A percentile compares a stretch with the other conserved stretches of the same genome.
Evolutionary conservation across 2,113 vertebrate species (phyloP).

Genomic region (Nyctereutes procyonoides): DNA sequence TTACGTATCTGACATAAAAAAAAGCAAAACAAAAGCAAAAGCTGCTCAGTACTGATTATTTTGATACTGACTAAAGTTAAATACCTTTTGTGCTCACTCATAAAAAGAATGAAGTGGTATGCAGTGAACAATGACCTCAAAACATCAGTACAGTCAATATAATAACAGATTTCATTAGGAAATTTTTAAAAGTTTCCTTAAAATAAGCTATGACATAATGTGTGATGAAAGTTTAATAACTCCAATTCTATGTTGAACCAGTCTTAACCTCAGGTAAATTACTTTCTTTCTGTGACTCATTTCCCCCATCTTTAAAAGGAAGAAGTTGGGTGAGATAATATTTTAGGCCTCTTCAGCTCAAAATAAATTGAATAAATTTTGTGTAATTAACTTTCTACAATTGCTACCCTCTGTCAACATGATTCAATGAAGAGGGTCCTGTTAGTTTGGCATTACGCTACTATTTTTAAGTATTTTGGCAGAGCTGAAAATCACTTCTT

Average conservation of each 20-base stretch:
- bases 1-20: not conserved
- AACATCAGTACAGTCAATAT: not conserved
- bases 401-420: not conserved
- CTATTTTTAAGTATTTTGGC: not conserved
- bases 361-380: slow-evolving; percentile 49
- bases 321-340: not conserved
- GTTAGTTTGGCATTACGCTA: not conserved
- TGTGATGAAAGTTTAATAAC: slow-evolving; percentile 34
- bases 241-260: slow-evolving; percentile 46
- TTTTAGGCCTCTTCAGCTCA: slow-evolving; percentile 6
- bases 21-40: not conserved
- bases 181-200: slow-evolving; percentile 21
- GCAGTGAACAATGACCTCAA: not conserved
- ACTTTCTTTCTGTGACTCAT: slow-evolving; percentile 52
- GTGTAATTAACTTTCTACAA: slow-evolving; percentile 55
- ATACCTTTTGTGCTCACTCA: not conserved
- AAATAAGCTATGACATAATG: slow-evolving; percentile 51
- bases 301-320: slow-evolving; percentile 43
- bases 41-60: not conserved
- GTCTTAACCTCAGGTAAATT: slow-evolving; percentile 48
- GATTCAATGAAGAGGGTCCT: not conserved
- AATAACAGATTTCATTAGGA: not conserved
- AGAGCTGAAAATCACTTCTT: not conserved
- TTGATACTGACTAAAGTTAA: not conserved
- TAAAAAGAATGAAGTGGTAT: not conserved